Conservation (phyloP, 2,888 invertebrate species). For the Drosophila longiperda region DNA sequence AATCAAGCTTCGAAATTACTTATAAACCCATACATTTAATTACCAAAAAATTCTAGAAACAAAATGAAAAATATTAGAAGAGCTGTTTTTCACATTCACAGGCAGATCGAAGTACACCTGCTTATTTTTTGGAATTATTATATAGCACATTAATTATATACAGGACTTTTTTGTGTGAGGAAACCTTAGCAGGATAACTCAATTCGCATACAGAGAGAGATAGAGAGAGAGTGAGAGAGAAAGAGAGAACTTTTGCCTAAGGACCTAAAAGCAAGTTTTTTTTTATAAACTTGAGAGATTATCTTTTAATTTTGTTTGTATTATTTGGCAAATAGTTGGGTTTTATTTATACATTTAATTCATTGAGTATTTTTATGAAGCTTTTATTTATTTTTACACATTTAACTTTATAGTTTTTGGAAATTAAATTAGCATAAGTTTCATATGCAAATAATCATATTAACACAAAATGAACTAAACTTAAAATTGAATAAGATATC, state of each 20-base stretch:
- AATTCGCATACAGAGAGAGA: too few relatives aligned
- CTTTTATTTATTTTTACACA: not conserved
- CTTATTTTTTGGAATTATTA: not conserved
- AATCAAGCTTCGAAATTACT: constrained; percentile 46
- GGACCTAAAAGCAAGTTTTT: not conserved
- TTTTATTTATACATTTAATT: not conserved
- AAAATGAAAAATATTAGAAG: not conserved
- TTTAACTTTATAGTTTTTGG: not conserved
- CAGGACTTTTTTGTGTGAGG: not conserved
- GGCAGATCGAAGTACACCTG: not conserved
- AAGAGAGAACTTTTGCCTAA: too few relatives aligned
- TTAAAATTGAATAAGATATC: not conserved
- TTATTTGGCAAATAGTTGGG: not conserved
- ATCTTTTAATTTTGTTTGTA: not conserved
- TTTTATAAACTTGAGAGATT: not conserved
- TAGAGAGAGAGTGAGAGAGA: too few relatives aligned
- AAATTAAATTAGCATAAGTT: not conserved
- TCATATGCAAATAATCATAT: not conserved
- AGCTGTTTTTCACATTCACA: not conserved
- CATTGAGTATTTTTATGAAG: not conserved
- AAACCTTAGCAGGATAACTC: not conserved
- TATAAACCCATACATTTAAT: not conserved
- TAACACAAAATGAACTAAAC: not conserved
- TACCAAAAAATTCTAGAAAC: not conserved
- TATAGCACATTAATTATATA: not conserved